These are phyloP conservation scores for Chaetorhynchus papuensis DNA, from an alignment of 2,113 vertebrate species.

Conservation along the genomic window DNA sequence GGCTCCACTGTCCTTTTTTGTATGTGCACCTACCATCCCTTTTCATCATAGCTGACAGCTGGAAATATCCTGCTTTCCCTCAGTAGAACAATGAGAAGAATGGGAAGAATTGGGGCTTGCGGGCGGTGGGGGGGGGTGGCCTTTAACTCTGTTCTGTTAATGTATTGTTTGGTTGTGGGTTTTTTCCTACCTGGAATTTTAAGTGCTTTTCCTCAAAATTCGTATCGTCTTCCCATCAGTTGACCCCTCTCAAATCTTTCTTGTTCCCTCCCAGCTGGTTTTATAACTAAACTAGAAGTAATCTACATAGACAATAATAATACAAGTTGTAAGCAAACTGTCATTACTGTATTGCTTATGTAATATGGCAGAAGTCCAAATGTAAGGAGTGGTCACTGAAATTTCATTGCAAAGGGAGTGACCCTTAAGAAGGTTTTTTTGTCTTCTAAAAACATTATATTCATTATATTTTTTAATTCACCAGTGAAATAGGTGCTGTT, in stretches of 20 bases:
- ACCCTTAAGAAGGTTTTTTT: neutral
- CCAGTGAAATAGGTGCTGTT: neutral
- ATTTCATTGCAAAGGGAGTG: neutral
- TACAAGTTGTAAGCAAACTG: neutral
- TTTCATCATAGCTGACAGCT: neutral
- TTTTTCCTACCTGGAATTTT: neutral
- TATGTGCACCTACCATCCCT: neutral
- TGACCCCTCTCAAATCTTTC: neutral
- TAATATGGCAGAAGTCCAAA: neutral
- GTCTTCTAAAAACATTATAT: neutral
- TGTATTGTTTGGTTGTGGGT: neutral
- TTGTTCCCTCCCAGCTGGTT: neutral
- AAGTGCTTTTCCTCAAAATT: neutral
- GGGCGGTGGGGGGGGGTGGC: fast-evolving
- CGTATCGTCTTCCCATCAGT: fast-evolving
- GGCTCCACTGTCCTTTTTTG: neutral
- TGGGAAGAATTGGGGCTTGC: neutral
- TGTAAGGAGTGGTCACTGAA: neutral
- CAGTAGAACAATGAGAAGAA: neutral
- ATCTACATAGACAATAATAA: neutral
- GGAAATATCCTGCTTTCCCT: neutral
- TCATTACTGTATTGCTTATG: neutral
- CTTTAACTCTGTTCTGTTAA: neutral
- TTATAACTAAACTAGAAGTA: neutral
- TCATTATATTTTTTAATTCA: neutral